A percentile compares a stretch with the other conserved stretches of the same genome.
phyloP scores from a whole-genome alignment of 2,888 invertebrate genomes.

The Ornithoptera alexandrae region DNA sequence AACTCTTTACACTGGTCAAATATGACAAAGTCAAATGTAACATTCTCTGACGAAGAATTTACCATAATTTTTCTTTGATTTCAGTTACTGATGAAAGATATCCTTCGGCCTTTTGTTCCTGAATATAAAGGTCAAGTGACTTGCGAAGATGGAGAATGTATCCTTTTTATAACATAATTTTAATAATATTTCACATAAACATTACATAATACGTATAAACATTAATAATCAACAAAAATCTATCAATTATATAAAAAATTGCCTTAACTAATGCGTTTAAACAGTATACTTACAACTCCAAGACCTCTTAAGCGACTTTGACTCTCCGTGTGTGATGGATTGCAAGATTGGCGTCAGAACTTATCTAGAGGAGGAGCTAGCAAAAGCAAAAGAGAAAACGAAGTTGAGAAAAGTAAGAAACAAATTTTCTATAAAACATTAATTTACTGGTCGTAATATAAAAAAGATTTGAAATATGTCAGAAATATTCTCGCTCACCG shows the following conservation, averaged over 20 bases:
- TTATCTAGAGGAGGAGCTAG: slow-evolving; percentile 95
- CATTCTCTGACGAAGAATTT: neutral
- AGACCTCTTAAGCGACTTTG: slow-evolving; percentile 94
- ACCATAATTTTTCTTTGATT: slow-evolving; percentile 40
- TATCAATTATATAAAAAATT: neutral
- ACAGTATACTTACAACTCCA: slow-evolving; percentile 91
- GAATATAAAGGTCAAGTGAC: slow-evolving; percentile 94
- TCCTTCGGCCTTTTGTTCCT: slow-evolving; percentile 93
- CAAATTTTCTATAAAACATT: neutral
- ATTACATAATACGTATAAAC: neutral
- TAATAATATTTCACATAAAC: no score
- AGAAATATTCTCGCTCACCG: no score
- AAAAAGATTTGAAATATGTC: no score
- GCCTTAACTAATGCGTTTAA: slow-evolving; percentile 52
- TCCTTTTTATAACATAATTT: slow-evolving; percentile 60
- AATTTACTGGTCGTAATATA: neutral
- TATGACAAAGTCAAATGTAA: no score
- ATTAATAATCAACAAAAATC: neutral
- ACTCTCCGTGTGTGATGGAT: slow-evolving; percentile 97
- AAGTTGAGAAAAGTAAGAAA: slow-evolving; percentile 89
- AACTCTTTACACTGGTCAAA: neutral
- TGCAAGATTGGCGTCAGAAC: slow-evolving; percentile 97
- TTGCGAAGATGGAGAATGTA: slow-evolving; percentile 89
- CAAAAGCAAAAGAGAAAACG: slow-evolving; percentile 96
- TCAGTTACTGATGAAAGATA: slow-evolving; percentile 90